Base-by-base conservation (phyloP, 1,140 invertebrate genomes). In the Marisa cornuarietis region DNA sequence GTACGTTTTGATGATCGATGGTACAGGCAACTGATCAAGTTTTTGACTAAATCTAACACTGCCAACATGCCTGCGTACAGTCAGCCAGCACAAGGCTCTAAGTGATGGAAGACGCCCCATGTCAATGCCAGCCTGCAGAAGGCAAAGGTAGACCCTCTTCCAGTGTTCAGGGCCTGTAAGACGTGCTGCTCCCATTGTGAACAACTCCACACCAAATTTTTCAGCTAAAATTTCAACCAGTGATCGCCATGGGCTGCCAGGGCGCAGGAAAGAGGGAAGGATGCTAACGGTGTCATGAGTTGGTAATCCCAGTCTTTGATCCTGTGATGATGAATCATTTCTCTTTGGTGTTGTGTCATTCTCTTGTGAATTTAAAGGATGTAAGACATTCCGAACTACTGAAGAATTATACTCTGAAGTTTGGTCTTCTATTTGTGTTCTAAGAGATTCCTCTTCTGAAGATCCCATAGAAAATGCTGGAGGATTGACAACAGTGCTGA, bases 161-260 rank as follows among this genome's bases (percentile, higher is more conserved):
- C 76, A 77, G 63, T 77, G 18, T 51, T 68, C 22, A 16, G 63
- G 76, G 13, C 62, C 76, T 20, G 54, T 16, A 42, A 66, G 76
- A 5, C 26, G 31, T 20, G 63, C 65, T 26, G 76, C 63, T 7
- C 76, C 76, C 76, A 77, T 77, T 26, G 63, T 22, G 9, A 77
- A 20, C 76, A 77, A n/a, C 9, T 49, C 51, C 22, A 77, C 26
- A 10, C 76, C 76, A 77, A 77, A 77, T 63, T 68, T 77, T 8
- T 42, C 16, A 7, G 9, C 65, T 63, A 77, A 22, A 7, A 20
- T 52, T 68, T 77, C 76, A 6, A 77, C n/a, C 42, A 77, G 68
- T 14, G 31, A 26, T 24, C 76, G 20, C 49, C 42, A 42, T 9
- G 62, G 65, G 11, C 42, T 13, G 18, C 51, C 75, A 13, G 63